Base-by-base conservation (phyloP, 2,113 vertebrate genomes). In the Hippocampus barbouri region DNA sequence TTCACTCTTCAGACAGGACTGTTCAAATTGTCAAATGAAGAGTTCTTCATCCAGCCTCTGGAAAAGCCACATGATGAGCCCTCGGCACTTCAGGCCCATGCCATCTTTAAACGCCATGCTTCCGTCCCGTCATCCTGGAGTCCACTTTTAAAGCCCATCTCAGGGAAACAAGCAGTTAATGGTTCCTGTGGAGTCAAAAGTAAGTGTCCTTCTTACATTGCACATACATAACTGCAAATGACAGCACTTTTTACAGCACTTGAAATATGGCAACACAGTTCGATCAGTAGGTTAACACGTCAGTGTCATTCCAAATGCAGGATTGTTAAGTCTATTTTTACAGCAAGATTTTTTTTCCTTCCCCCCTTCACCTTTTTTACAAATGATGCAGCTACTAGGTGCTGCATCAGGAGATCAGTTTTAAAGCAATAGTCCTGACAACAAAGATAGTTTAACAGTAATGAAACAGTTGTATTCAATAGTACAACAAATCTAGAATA, bases 31-130 rank as follows among this genome's bases (percentile, higher is more conserved):
- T 92, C 92, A 7, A 40, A 91, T 0, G 92, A 97, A 70, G 96
- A 99, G 80, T 97, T 96, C 78, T 95, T 98, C 73, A 98, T 99
- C 11, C 94, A 95, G 45, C 97, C 97, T 0, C 81, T 97, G 83
- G 75, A 91, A 18, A 67, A 67, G 9, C 71, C 68, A 6, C 77
- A 43, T 12, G 67, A 69, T 56, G 87, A 81, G 0, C 49, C 65
- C 38, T 87, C 88, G 0, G 70, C 64, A 0, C 89, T 93, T 0
- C 95, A 94, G 75, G 93, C 96, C 20, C 97, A 98, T 5, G 90
- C 94, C 85, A 89, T 99, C 41, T 98, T 95, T 81, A 96, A 92
- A 76, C 94, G 92, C 40, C 94, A 96, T 1, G 72, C 30, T 0
- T 57, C 85, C 0, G 23, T 85, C 0, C 38, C 18, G 1, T 51